Evolutionary conservation across 2,113 vertebrate species (phyloP), one percentile per base, ranked within the genome.

Genomic region (Gallinago jamesoni): DNA sequence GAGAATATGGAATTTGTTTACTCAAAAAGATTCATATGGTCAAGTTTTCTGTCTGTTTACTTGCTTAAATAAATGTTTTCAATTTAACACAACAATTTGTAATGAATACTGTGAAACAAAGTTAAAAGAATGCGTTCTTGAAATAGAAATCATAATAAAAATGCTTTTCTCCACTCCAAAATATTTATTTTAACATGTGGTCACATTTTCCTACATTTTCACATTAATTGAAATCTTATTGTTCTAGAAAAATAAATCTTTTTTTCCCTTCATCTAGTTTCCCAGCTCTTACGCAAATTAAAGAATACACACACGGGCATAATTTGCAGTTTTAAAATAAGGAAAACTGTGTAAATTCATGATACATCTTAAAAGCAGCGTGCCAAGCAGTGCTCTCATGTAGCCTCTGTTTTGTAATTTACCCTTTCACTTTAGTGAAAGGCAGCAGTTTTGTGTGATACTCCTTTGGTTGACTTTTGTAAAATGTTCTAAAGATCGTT

Each of bases 51-150:
- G 33, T 87, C 88, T 96, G 74, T 93, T 97, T 97, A 88, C 90
- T 98, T 81, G 52, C 91, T 97, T 97, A 97, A 97, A 97, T 97
- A 97, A 97, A 96, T 98, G 97, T 98, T 98, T 98, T 97, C 93
- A 97, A 97, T 98, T 98, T 98, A 97, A 96, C 96, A 97, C 86
- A 98, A 95, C 88, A 97, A 97, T 98, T 97, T 97, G 87, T 96
- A 98, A 97, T 91, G 93, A 98, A 92, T 96, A 96, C 93, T 97
- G 94, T 98, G 97, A 98, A 98, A 95, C 91, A 90, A 89, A 95
- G 88, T 96, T 97, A 95, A 98, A 98, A 98, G 97, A 96, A 96
- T 90, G 83, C 96, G 67, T 92, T 95, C 70, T 97, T 97, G 95
- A 98, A 98, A 97, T 89, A 95, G 94, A 97, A 97, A 87, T 92